Percentiles rank a stretch among this genome's conserved stretches.
Conservation (phyloP, 2,797 vertebrate genomes). For the Premnoplex brunnescens region DNA sequence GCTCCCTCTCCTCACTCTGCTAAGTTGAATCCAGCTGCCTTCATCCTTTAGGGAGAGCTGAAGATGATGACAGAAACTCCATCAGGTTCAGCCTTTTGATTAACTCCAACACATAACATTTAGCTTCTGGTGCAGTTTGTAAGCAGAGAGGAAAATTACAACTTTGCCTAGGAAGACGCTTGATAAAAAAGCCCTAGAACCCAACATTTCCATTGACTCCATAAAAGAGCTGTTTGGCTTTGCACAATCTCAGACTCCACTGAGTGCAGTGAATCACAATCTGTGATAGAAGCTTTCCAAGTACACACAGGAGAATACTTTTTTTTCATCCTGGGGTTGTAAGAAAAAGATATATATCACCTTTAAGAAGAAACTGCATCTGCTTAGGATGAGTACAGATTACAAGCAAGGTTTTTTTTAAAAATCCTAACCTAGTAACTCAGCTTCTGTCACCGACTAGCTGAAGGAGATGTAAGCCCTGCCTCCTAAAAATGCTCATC, state of each 20-base stretch:
- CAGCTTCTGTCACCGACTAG: not conserved
- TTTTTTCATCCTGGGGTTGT: not conserved
- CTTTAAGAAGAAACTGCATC: not conserved
- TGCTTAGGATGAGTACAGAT: not conserved
- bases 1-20: not conserved
- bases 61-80: not conserved
- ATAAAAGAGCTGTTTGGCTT: slow-evolving; percentile 36
- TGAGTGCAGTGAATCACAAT: slow-evolving; percentile 31
- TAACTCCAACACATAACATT: not conserved
- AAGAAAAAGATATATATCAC: not conserved
- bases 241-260: slow-evolving; percentile 17
- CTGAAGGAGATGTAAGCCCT: not conserved
- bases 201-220: not conserved
- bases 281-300: slow-evolving; percentile 26
- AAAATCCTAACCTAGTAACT: not conserved
- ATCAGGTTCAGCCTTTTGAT: not conserved
- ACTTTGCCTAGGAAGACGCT: not conserved
- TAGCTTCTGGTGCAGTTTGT: not conserved
- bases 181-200: slow-evolving; percentile 6
- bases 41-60: not conserved
- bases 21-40: not conserved
- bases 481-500: not conserved
- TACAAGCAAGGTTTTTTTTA: not conserved
- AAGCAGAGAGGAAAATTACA: not conserved
- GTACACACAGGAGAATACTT: slow-evolving; percentile 4